Conservation (phyloP, 1,140 invertebrate species). For the Polyergus mexicanus region DNA sequence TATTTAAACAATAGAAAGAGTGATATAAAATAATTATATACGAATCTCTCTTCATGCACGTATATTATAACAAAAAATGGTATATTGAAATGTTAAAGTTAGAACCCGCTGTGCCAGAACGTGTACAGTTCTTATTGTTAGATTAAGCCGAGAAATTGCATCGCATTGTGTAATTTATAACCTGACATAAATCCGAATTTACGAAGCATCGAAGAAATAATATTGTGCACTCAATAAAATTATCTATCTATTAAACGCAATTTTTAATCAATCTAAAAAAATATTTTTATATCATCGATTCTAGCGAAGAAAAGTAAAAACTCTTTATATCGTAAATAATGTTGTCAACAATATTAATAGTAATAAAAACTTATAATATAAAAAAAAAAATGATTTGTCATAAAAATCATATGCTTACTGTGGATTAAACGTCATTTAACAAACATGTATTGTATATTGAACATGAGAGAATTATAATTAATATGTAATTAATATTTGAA, state of each 20-base stretch:
- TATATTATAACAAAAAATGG: slow-evolving; percentile 3
- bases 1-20: neutral
- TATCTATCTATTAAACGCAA: neutral
- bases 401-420: neutral
- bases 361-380: neutral
- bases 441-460: neutral
- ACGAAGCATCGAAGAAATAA: slow-evolving; percentile 35
- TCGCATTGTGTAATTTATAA: slow-evolving; percentile 49
- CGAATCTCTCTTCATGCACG: too few species aligned
- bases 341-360: neutral
- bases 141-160: slow-evolving; percentile 51
- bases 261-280: slow-evolving; percentile 29
- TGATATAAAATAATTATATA: neutral
- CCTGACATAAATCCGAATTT: slow-evolving; percentile 43
- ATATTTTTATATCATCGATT: neutral
- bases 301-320: neutral
- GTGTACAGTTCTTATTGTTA: slow-evolving; percentile 18
- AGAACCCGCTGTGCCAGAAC: neutral
- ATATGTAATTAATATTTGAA: slow-evolving; percentile 31
- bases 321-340: neutral
- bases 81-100: slow-evolving; percentile 18
- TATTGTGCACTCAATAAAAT: slow-evolving; percentile 26
- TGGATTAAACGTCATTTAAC: slow-evolving; percentile 1
- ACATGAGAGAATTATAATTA: slow-evolving; percentile 3
- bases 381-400: neutral